These are phyloP conservation scores for Hyperoplus lanceolatus DNA, from an alignment of 2,797 vertebrate species.

Conservation along the genomic window DNA sequence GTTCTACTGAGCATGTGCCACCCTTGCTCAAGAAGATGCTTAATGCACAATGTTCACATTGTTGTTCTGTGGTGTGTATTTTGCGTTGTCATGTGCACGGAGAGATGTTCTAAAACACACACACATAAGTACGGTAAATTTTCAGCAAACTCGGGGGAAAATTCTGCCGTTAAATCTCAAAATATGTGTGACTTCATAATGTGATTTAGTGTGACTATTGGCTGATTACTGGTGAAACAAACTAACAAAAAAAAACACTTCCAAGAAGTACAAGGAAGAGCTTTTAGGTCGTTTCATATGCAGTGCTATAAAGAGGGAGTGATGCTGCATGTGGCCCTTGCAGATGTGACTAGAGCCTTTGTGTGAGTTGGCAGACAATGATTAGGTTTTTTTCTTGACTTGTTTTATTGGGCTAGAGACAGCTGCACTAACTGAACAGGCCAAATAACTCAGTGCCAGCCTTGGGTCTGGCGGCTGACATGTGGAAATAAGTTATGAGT, in stretches of 20 bases:
- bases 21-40: too few relatives aligned
- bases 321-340: background rate
- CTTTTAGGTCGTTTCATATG: background rate
- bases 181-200: background rate
- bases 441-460: background rate
- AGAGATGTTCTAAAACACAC: too few relatives aligned
- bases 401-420: background rate
- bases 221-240: background rate
- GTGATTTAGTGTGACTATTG: too few relatives aligned
- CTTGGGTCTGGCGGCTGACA: background rate
- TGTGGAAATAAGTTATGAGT: background rate
- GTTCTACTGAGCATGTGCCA: too few relatives aligned
- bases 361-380: background rate
- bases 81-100: too few relatives aligned
- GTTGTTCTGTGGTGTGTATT: too few relatives aligned
- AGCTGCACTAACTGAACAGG: background rate
- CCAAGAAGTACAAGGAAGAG: background rate
- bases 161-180: background rate
- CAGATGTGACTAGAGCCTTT: background rate
- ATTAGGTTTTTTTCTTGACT: constrained; percentile 1
- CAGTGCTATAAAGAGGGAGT: background rate
- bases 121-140: too few relatives aligned
- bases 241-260: background rate
- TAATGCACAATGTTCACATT: too few relatives aligned
- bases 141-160: too few relatives aligned